Base-by-base conservation (phyloP, 2,797 vertebrate genomes). In the Oreonectes daqikongensis region DNA sequence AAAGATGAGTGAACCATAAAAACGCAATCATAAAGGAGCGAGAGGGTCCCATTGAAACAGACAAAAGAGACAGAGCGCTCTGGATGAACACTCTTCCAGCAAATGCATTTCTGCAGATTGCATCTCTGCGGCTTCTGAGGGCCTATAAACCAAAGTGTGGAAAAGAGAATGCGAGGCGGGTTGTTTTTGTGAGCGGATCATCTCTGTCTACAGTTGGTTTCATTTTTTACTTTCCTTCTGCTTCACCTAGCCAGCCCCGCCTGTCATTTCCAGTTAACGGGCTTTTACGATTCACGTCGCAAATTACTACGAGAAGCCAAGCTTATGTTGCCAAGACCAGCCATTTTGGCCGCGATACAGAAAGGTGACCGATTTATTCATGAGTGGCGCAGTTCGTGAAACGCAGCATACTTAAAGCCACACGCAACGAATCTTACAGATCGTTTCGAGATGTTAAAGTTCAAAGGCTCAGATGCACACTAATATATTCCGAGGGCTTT, bases 221-320 rank as follows among this genome's bases (percentile, higher is more conserved):
- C 73, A 79, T 84, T 88, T 85, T 82, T 80, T 81, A 35, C 75
- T 75, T 80, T 32, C 50, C 32, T 65, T 61, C 18, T 20, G 61
- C 48, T 30, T 53, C 42, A n/a, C 48, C 46, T 67, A 22, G 79
- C 61, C 57, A 82, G 80, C 84, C 78, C 73, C 38, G 53, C 59
- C 85, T 75, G 84, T 84, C 18, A 85, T 84, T 88, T 81, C 75
- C 77, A 76, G 77, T 81, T 71, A 78, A 28, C 26, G 55, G 70
- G 28, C 73, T 84, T 73, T 42, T 75, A 76, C 85, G 81, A 81
- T 89, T 81, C 88, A 86, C 87, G 88, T 67, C 83, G 84, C 74
- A 84, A 85, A 83, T 91, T 86, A 89, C 78, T 84, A 75, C 86
- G 82, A 86, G 66, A 84, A 70, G 65, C 24, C 61, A 24, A 89